These are phyloP conservation scores for Notoglanidium macrostoma DNA, from an alignment of 2,797 vertebrate genomes.

Conservation along the genomic window DNA sequence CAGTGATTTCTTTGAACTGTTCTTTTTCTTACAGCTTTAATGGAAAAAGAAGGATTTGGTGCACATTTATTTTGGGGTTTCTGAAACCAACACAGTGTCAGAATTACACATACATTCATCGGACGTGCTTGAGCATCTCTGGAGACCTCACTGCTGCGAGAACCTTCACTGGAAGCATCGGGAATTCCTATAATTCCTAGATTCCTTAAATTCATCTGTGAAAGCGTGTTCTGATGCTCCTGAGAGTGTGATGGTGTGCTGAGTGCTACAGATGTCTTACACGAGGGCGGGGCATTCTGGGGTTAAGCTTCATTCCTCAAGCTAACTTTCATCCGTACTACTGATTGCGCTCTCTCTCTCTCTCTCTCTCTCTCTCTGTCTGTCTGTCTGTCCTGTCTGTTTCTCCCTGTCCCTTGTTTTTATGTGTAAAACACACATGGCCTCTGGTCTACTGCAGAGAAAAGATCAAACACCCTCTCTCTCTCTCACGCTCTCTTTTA, in stretches of 20 bases:
- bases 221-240: background rate
- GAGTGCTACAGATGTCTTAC: background rate
- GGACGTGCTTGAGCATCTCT: background rate
- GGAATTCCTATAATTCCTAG: background rate
- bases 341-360: background rate
- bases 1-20: too few species aligned
- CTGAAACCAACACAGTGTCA: too few species aligned
- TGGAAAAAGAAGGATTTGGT: too few species aligned
- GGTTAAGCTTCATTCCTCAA: background rate
- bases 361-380: background rate
- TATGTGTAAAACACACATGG: background rate
- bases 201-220: background rate
- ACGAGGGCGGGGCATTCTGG: background rate
- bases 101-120: background rate
- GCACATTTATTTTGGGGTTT: too few species aligned
- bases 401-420: background rate
- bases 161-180: background rate
- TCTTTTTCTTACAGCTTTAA: too few species aligned
- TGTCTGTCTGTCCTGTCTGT: background rate
- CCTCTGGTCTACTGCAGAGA: background rate
- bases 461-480: background rate
- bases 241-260: background rate
- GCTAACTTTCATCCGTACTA: background rate
- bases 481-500: slow-evolving; percentile 11
- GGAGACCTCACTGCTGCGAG: background rate